These are phyloP conservation scores for Zophobas atratus DNA, from an alignment of 1,140 invertebrate genomes.

Conservation along the genomic window DNA sequence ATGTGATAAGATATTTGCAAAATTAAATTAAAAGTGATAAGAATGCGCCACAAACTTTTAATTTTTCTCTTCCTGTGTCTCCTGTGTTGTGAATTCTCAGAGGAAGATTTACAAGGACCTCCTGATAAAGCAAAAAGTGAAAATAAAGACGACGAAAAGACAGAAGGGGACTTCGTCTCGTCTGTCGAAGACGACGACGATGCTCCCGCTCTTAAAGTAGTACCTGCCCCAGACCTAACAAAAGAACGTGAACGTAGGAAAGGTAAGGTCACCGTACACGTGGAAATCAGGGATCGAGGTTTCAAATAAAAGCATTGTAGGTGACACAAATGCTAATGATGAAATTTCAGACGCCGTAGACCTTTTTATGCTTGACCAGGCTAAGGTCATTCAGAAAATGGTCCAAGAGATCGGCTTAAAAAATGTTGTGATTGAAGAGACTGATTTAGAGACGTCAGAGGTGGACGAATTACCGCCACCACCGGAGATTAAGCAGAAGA, in stretches of 20 bases:
- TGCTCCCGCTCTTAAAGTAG: slow-evolving; percentile 63
- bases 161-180: slow-evolving; percentile 51
- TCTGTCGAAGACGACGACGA: slow-evolving; percentile 57
- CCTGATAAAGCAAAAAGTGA: slow-evolving; percentile 44
- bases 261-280: slow-evolving; percentile 50
- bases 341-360: slow-evolving; percentile 55
- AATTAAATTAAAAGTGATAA: slow-evolving; percentile 50
- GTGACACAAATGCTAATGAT: slow-evolving; percentile 38
- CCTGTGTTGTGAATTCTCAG: slow-evolving; percentile 62
- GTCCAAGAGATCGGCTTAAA: slow-evolving; percentile 62
- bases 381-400: slow-evolving; percentile 64
- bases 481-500: slow-evolving; percentile 68
- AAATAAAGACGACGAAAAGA: slow-evolving; percentile 39
- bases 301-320: slow-evolving; percentile 25
- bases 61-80: slow-evolving; percentile 50
- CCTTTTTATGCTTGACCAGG: slow-evolving; percentile 61
- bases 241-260: slow-evolving; percentile 59
- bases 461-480: slow-evolving; percentile 69
- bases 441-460: slow-evolving; percentile 59
- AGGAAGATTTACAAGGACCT: slow-evolving; percentile 58
- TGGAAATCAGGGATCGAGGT: slow-evolving; percentile 36
- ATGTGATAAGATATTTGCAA: slow-evolving; percentile 57
- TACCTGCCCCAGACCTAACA: slow-evolving; percentile 65
- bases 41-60: slow-evolving; percentile 54
- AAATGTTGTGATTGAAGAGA: slow-evolving; percentile 54